Conservation (phyloP, 92 coral and sea anemone genomes). For the Epizoanthus fatuus region DNA sequence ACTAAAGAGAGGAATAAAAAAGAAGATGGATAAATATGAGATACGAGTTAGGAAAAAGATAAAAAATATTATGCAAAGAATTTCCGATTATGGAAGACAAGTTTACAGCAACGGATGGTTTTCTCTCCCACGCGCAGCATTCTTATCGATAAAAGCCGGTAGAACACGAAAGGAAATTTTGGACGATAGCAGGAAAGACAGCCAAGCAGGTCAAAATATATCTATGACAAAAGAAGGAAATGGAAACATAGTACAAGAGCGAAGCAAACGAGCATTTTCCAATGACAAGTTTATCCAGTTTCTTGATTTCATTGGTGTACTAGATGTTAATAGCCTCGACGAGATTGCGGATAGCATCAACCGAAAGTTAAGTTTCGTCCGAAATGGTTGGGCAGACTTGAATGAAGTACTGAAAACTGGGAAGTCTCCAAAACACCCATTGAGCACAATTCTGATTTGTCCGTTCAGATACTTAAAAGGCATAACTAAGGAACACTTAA, state of each 20-base stretch:
- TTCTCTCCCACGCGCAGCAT: slow-evolving; percentile 71
- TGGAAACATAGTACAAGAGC: neutral
- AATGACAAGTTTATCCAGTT: slow-evolving; percentile 67
- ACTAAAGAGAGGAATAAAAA: slow-evolving; percentile 54
- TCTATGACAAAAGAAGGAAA: neutral
- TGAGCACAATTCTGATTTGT: slow-evolving; percentile 70
- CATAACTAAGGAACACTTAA: slow-evolving; percentile 38
- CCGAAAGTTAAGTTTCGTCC: slow-evolving; percentile 52
- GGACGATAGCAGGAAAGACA: neutral
- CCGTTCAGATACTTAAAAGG: slow-evolving; percentile 68
- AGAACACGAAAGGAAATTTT: slow-evolving; percentile 59
- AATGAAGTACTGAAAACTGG: slow-evolving; percentile 71
- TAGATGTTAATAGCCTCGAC: slow-evolving; percentile 56
- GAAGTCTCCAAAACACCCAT: slow-evolving; percentile 66
- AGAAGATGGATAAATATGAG: slow-evolving; percentile 44
- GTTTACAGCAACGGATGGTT: slow-evolving; percentile 82
- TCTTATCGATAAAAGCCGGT: slow-evolving; percentile 5
- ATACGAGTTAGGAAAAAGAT: slow-evolving; percentile 51
- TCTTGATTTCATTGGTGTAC: slow-evolving; percentile 80
- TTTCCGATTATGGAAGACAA: slow-evolving; percentile 64
- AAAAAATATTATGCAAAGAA: slow-evolving; percentile 43
- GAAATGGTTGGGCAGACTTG: slow-evolving; percentile 68
- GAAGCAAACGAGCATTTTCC: slow-evolving; percentile 63
- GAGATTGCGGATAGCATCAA: slow-evolving; percentile 58
- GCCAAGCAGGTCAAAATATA: neutral